phyloP scores from a whole-genome alignment of 2,797 vertebrate species.

The Argentina silus region DNA sequence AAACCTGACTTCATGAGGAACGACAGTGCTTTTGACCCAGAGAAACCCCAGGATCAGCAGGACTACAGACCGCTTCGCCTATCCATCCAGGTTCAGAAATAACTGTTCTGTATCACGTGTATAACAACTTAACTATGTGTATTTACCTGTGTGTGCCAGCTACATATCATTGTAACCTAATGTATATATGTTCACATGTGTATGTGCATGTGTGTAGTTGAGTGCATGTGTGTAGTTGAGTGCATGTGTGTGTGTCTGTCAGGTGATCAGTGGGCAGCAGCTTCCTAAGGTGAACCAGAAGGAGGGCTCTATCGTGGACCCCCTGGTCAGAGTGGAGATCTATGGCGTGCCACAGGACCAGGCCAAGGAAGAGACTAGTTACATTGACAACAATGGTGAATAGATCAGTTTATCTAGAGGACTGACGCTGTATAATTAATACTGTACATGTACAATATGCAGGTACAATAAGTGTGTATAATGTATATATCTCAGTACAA shows the following conservation, averaged over 20 bases:
- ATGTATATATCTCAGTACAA: no score
- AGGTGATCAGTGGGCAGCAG: slow-evolving; percentile 96
- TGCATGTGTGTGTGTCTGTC: slow-evolving; percentile 22
- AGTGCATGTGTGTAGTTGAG: neutral
- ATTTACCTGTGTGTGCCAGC: no score
- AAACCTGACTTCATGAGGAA: slow-evolving; percentile 90
- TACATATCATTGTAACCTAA: no score
- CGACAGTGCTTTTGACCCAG: slow-evolving; percentile 80
- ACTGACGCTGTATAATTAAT: neutral
- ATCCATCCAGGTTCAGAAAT: slow-evolving; percentile 82
- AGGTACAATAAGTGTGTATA: neutral
- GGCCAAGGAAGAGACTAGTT: slow-evolving; percentile 83
- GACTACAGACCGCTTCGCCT: slow-evolving; percentile 73
- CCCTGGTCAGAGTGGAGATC: slow-evolving; percentile 90
- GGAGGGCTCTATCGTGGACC: slow-evolving; percentile 88
- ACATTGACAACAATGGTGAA: slow-evolving; percentile 94
- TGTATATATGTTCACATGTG: no score
- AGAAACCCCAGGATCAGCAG: slow-evolving; percentile 64
- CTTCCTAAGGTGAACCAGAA: slow-evolving; percentile 92
- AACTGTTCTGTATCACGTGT: neutral
- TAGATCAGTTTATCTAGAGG: no score
- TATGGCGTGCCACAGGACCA: slow-evolving; percentile 84
- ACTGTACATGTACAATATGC: neutral
- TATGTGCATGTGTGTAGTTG: neutral
- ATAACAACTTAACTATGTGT: neutral